These are phyloP conservation scores for Pteronotus mesoamericanus DNA, from an alignment of 2,797 vertebrate species.

Conservation along the genomic window DNA sequence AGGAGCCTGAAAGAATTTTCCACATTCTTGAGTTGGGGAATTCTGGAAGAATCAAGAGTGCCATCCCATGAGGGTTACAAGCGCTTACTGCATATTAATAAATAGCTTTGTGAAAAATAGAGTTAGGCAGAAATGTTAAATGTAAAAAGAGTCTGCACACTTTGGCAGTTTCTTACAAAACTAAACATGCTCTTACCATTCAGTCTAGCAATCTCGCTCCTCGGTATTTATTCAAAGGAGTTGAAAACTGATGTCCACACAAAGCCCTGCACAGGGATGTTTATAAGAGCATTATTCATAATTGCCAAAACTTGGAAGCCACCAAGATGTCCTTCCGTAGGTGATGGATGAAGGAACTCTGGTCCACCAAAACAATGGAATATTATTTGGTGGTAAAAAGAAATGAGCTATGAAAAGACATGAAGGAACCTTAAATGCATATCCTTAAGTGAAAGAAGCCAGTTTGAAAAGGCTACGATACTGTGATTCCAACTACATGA, in stretches of 20 bases:
- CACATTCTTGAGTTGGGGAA: slow-evolving; percentile 59
- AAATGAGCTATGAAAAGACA: not conserved
- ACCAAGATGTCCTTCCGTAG: not conserved
- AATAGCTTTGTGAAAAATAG: slow-evolving; percentile 35
- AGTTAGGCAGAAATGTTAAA: slow-evolving; percentile 11
- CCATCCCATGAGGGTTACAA: slow-evolving; percentile 14
- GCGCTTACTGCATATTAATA: not conserved
- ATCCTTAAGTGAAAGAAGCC: not conserved
- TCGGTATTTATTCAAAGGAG: not conserved
- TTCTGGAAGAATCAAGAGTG: slow-evolving; percentile 52
- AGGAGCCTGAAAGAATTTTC: slow-evolving; percentile 20
- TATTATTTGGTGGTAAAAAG: not conserved
- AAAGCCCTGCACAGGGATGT: not conserved
- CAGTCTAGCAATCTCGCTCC: not conserved
- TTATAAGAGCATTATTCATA: not conserved
- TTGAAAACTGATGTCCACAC: not conserved
- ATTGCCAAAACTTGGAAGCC: not conserved
- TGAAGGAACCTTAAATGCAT: not conserved
- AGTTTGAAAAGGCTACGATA: not conserved
- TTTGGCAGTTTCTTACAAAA: not conserved
- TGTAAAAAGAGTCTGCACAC: not conserved
- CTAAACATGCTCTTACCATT: not conserved
- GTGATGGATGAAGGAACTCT: not conserved
- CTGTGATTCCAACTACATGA: fast-evolving
- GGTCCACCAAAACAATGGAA: not conserved